Conservation (phyloP, 2,888 invertebrate genomes). For the Lasioglossum malachurum region DNA sequence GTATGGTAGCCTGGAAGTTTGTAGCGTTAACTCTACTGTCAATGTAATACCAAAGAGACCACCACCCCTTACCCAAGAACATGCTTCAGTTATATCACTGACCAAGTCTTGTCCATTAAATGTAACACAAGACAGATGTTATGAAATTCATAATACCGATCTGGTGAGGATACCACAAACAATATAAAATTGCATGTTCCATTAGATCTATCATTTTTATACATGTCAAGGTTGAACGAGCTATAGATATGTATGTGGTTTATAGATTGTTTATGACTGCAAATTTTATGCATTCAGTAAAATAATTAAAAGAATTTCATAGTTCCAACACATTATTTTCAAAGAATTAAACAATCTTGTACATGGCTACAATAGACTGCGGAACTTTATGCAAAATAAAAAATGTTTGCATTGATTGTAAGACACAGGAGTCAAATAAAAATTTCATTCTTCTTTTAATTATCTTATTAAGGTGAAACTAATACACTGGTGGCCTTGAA, state of each 20-base stretch:
- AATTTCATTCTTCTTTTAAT: too few species aligned
- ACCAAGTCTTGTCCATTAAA: slow-evolving; percentile 51
- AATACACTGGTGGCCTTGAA: too few species aligned
- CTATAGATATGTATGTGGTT: slow-evolving; percentile 6
- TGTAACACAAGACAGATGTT: slow-evolving; percentile 68
- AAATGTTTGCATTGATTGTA: too few species aligned
- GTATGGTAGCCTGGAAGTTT: slow-evolving; percentile 73
- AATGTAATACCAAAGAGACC: slow-evolving; percentile 71
- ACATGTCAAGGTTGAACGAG: slow-evolving; percentile 23
- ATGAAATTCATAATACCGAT: slow-evolving; percentile 71
- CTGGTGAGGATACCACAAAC: slow-evolving; percentile 70
- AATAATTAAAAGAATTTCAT: background rate
- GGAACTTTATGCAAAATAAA: too few species aligned
- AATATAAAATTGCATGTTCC: slow-evolving; percentile 29
- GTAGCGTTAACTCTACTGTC: slow-evolving; percentile 67
- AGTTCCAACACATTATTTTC: background rate
- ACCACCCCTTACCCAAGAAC: slow-evolving; percentile 64
- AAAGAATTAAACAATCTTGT: background rate
- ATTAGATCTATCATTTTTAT: slow-evolving; percentile 19
- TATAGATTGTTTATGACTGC: background rate
- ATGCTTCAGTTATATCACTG: slow-evolving; percentile 48
- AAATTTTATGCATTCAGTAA: background rate
- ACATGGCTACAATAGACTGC: background rate
- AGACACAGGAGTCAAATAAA: too few species aligned
- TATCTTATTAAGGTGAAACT: too few species aligned